Conservation (phyloP, 2,113 vertebrate species). For the Bos javanicus region DNA sequence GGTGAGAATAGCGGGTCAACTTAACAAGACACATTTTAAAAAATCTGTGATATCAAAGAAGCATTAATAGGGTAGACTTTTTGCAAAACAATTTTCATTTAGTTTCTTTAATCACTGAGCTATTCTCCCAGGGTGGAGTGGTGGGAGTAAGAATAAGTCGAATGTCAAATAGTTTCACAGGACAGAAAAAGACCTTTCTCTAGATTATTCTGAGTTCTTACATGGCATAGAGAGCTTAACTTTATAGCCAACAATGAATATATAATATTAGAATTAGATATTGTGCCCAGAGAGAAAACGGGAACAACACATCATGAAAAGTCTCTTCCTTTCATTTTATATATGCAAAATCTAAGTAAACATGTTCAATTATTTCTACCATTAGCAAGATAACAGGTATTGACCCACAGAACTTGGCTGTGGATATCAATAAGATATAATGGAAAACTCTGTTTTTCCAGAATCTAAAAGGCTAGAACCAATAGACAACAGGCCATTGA, state of each 20-base stretch:
- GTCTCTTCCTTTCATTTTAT: neutral
- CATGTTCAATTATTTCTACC: neutral
- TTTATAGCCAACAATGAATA: neutral
- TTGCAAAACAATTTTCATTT: neutral
- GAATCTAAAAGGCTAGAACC: neutral
- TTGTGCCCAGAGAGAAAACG: neutral
- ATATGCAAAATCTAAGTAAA: neutral
- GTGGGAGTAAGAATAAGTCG: neutral
- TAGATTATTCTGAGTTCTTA: slow-evolving; percentile 12
- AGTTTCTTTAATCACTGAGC: neutral
- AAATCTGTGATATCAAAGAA: neutral
- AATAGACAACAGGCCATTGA: neutral
- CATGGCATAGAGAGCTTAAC: neutral
- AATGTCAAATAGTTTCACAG: slow-evolving; percentile 11
- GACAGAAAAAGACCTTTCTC: neutral
- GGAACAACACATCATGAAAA: neutral
- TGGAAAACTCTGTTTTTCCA: neutral
- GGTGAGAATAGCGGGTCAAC: neutral
- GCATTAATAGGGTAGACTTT: neutral
- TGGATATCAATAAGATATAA: neutral
- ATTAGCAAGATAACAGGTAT: neutral
- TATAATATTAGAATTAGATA: neutral
- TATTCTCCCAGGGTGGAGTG: neutral
- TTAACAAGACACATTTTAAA: slow-evolving; percentile 41
- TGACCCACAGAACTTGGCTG: neutral